Evolutionary conservation across 2,888 invertebrate genomes (phyloP).

Genomic region (Buathra laborator): DNA sequence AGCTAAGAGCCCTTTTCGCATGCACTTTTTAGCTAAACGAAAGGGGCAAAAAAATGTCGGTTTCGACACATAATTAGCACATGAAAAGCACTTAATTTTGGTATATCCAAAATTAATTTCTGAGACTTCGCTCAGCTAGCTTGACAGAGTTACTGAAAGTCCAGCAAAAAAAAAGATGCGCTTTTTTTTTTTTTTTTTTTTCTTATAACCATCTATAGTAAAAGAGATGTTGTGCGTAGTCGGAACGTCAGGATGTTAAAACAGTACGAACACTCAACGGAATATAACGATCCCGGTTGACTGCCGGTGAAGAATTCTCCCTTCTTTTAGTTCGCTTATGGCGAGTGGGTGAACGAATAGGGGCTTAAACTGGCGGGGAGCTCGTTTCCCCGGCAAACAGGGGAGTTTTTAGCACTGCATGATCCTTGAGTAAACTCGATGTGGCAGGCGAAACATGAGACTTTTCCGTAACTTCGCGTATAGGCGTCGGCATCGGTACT

Average conservation of each 20-base stretch:
- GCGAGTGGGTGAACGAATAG: slow-evolving; percentile 36
- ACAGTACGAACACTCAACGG: slow-evolving; percentile 84
- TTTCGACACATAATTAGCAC: no score
- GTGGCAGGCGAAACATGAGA: slow-evolving; percentile 70
- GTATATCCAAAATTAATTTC: no score
- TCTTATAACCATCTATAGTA: not conserved
- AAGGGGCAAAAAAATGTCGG: no score
- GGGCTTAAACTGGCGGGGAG: slow-evolving; percentile 64
- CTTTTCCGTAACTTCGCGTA: slow-evolving; percentile 72
- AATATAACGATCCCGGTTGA: slow-evolving; percentile 81
- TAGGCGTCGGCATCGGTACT: slow-evolving; percentile 54
- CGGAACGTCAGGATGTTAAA: slow-evolving; percentile 85
- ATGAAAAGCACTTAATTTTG: no score
- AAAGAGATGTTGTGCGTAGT: slow-evolving; percentile 78
- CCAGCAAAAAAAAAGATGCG: not conserved
- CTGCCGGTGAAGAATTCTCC: slow-evolving; percentile 72
- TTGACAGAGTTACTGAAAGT: no score
- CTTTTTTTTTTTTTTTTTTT: not conserved
- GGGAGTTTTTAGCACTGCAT: slow-evolving; percentile 85
- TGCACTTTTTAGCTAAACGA: no score
- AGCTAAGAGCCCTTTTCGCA: no score
- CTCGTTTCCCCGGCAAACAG: slow-evolving; percentile 82
- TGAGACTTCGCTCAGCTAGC: no score
- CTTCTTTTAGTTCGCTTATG: slow-evolving; percentile 71
- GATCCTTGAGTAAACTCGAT: slow-evolving; percentile 84